These are phyloP conservation scores for Anarhynchus alexandrinus DNA, from an alignment of 2,113 vertebrate genomes.

Conservation along the genomic window DNA sequence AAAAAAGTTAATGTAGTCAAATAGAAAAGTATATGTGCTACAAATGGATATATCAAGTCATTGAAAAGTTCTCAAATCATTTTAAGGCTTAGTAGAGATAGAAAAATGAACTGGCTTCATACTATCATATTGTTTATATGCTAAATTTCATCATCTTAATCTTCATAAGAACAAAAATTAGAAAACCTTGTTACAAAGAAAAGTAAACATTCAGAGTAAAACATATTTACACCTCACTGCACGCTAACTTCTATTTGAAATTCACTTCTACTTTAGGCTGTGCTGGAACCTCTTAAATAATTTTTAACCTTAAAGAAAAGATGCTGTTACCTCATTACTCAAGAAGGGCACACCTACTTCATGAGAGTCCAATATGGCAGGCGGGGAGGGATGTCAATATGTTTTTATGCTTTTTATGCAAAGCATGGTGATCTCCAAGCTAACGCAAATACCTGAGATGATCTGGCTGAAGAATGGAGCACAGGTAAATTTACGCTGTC, in stretches of 20 bases:
- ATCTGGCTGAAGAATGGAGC: fast-evolving
- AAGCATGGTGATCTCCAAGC: neutral
- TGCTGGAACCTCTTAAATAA: neutral
- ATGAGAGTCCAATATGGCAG: fast-evolving
- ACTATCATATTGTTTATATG: neutral
- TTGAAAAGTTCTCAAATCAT: neutral
- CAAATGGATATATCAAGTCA: neutral
- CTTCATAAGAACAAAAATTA: neutral
- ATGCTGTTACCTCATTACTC: neutral
- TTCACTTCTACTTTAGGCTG: neutral
- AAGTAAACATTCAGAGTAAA: neutral
- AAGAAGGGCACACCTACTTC: neutral
- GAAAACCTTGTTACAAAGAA: neutral
- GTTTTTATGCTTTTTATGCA: neutral
- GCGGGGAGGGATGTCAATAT: fast-evolving
- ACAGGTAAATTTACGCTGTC: neutral
- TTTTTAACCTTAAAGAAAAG: neutral
- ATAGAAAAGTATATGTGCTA: neutral
- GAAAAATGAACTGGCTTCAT: neutral
- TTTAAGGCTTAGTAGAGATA: neutral
- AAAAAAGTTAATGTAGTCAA: neutral
- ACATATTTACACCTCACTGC: neutral
- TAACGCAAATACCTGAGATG: neutral
- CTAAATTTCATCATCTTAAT: neutral
- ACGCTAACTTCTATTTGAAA: neutral